phyloP scores from a whole-genome alignment of 2,113 vertebrate genomes.

The Eptesicus fuscus region DNA sequence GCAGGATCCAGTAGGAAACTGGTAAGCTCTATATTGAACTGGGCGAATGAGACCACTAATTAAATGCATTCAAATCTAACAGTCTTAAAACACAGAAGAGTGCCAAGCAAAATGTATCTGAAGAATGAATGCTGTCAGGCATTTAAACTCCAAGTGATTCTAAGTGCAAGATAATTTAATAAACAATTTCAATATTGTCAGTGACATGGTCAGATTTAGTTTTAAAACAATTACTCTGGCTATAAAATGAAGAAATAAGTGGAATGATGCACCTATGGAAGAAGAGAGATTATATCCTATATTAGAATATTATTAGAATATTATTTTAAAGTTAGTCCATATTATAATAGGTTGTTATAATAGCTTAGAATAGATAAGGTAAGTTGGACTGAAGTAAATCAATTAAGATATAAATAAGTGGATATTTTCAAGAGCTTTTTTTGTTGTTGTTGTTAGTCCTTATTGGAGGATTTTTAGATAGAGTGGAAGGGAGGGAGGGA shows the following conservation, averaged over 20 bases:
- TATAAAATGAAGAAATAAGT: neutral
- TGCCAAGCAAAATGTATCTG: neutral
- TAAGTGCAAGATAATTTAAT: neutral
- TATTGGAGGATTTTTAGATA: too few relatives aligned
- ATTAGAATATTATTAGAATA: neutral
- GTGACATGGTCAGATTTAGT: neutral
- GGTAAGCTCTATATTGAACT: neutral
- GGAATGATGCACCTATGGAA: neutral
- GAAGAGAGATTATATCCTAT: neutral
- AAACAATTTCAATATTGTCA: neutral
- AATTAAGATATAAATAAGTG: neutral
- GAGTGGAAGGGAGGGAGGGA: too few relatives aligned
- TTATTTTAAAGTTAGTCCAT: neutral
- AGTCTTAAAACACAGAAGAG: neutral
- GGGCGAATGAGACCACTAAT: neutral
- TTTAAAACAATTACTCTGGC: neutral
- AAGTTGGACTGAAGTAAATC: neutral
- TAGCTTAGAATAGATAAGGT: neutral
- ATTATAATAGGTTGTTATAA: neutral
- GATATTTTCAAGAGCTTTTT: neutral
- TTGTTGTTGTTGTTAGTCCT: too few relatives aligned
- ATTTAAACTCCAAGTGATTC: neutral
- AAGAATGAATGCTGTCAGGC: neutral
- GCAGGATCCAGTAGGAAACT: neutral
- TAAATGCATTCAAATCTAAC: neutral